Evolutionary conservation across 1,140 invertebrate species (phyloP).

Genomic region (Neoseiulus cucumeris): DNA sequence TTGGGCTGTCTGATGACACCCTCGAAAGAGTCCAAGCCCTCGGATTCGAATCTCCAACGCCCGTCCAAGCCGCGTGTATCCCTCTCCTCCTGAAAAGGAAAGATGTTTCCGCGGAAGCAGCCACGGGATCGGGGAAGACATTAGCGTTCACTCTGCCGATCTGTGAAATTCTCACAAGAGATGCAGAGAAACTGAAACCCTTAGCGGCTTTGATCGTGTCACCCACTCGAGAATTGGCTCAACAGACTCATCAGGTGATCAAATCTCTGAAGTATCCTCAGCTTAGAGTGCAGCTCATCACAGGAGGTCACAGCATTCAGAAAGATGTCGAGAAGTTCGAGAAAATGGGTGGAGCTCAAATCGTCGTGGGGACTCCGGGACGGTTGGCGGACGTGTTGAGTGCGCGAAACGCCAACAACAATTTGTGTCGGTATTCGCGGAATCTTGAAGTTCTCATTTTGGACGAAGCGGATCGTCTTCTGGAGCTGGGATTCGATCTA

Average conservation of each 20-base stretch:
- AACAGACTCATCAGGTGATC: slow-evolving; percentile 53
- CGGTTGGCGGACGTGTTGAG: slow-evolving; percentile 65
- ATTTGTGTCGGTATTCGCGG: slow-evolving; percentile 23
- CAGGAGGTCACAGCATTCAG: slow-evolving; percentile 50
- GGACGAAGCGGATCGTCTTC: slow-evolving; percentile 86
- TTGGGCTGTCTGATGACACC: neutral
- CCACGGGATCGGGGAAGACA: slow-evolving; percentile 92
- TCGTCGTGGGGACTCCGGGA: slow-evolving; percentile 78
- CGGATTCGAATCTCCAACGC: slow-evolving; percentile 29
- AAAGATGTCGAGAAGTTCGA: slow-evolving; percentile 47
- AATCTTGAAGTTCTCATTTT: slow-evolving; percentile 67
- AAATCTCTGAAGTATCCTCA: slow-evolving; percentile 28
- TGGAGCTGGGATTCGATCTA: slow-evolving; percentile 75
- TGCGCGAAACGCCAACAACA: slow-evolving; percentile 34
- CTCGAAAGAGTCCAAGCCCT: neutral
- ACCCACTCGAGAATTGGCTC: slow-evolving; percentile 75
- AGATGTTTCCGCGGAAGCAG: slow-evolving; percentile 89
- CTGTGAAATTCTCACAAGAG: slow-evolving; percentile 56
- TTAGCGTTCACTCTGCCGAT: slow-evolving; percentile 79
- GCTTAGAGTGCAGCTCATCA: slow-evolving; percentile 37
- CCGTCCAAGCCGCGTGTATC: slow-evolving; percentile 63
- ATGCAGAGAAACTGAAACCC: slow-evolving; percentile 20
- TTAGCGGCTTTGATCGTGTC: slow-evolving; percentile 63
- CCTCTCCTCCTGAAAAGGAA: slow-evolving; percentile 68
- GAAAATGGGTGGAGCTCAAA: slow-evolving; percentile 48